Evolutionary conservation across 30 jellyfish, hydroid and myxozoan genomes (phyloP).

Genomic region (Aurelia aurita): DNA sequence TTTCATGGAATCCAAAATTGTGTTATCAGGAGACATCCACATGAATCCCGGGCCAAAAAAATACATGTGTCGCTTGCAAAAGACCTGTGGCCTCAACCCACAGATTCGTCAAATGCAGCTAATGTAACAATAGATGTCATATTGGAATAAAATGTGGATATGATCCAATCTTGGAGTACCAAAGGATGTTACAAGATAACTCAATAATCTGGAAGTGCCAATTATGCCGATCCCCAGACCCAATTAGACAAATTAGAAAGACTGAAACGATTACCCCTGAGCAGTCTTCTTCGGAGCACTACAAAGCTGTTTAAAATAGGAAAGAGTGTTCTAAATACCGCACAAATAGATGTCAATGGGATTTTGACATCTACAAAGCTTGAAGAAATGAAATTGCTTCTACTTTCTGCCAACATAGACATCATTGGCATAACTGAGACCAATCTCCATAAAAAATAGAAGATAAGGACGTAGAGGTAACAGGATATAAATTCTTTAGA

Average conservation of each 20-base stretch:
- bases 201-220: constrained; percentile 18
- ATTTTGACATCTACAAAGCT: constrained; percentile 3
- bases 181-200: constrained; percentile 15
- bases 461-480: constrained; percentile 34
- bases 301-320: too few species aligned
- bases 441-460: constrained; percentile 28
- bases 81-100: too few species aligned
- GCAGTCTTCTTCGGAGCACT: too few species aligned
- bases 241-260: too few species aligned
- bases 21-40: too few species aligned
- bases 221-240: too few species aligned
- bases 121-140: constrained; percentile 5
- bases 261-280: too few species aligned
- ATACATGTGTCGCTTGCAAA: too few species aligned
- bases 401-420: constrained; percentile 23
- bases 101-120: constrained; percentile 23
- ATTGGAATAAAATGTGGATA: not conserved
- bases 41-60: too few species aligned
- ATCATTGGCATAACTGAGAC: constrained; percentile 45
- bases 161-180: too few species aligned
- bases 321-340: too few species aligned
- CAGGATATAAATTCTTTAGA: constrained; percentile 21
- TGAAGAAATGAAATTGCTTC: constrained; percentile 16
- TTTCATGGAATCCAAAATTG: too few species aligned
- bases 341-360: constrained; percentile 1